Evolutionary conservation across 2,888 invertebrate genomes (phyloP), one percentile per base, ranked within the genome.

Genomic region (Morpho achilles): DNA sequence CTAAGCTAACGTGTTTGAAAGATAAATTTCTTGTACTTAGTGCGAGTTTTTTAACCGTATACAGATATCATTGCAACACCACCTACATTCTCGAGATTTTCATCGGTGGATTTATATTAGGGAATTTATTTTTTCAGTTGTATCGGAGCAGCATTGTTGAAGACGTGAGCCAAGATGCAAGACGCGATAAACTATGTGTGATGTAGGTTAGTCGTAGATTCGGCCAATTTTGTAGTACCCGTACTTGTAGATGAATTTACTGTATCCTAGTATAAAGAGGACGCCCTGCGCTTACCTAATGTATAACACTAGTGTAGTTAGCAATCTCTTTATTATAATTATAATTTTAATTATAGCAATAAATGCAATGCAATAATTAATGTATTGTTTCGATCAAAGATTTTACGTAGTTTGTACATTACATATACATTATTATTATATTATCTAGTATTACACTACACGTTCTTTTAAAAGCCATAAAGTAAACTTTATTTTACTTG

Each of bases 131-230:
- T 56, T 67, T 70, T 32, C 54, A 45, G n/a, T 41, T 48, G 40
- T 41, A 23, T 56, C 16, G 53, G 62, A 71, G 72, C 77, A 82
- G 77, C 69, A 72, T 60, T 66, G 61, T 63, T 53, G 68, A 71
- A 70, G 75, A 72, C 60, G 64, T 69, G 46, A 47, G 43, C 45
- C 40, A 53, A 44, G 32, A 62, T 64, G 52, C 67, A 68, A 71
- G 74, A 72, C 63, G 65, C 69, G 68, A 53, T 62, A 62, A 67
- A 67, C 65, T 64, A 67, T 69, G 75, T 69, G 71, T 74, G 76
- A 77, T 59, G 70, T 82, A 77, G 75, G 76, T 77, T 76, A 78
- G 80, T 75, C 68, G 68, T 74, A 58, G 42, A 41, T 7, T 61
- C 52, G 58, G 58, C 54, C 52, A 53, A 48, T 43, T 32, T 42